Evolutionary conservation across 2,888 invertebrate species (phyloP).

Genomic region (Conus canariensis): DNA sequence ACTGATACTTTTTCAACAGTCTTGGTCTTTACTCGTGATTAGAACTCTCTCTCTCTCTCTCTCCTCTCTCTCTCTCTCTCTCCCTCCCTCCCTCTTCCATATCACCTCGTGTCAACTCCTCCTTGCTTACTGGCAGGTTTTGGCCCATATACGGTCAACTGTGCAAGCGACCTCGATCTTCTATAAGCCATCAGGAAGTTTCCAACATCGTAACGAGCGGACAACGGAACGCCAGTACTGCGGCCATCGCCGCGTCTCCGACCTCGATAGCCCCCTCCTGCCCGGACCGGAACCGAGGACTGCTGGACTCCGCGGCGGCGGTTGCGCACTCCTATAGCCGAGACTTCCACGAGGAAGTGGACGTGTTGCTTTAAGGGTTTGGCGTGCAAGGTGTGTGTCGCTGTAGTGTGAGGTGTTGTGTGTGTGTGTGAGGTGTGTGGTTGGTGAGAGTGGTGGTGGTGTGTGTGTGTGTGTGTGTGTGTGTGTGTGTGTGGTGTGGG

Average conservation of each 20-base stretch:
- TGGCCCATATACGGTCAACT: slow-evolving; percentile 29
- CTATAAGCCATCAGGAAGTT: neutral
- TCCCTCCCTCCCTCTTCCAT: no score
- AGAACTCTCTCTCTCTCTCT: no score
- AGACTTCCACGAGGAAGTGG: slow-evolving; percentile 6
- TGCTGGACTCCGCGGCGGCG: slow-evolving; percentile 35
- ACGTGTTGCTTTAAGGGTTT: no score
- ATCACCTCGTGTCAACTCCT: no score
- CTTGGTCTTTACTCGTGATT: no score
- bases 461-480: no score
- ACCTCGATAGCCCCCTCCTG: slow-evolving; percentile 29
- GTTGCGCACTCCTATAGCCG: slow-evolving; percentile 19
- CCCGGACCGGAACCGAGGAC: slow-evolving; percentile 25
- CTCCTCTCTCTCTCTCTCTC: no score
- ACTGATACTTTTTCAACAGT: no score
- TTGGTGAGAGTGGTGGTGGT: neutral
- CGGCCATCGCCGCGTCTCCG: slow-evolving; percentile 32
- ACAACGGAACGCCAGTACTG: slow-evolving; percentile 30
- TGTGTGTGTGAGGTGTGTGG: neutral
- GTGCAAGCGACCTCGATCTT: slow-evolving; percentile 19
- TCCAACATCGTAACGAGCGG: neutral
- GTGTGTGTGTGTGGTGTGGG: no score
- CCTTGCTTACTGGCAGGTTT: neutral
- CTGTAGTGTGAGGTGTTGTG: no score
- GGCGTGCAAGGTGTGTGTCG: neutral